A percentile compares a stretch with the other conserved stretches of the same genome.
Evolutionary conservation across 2,888 invertebrate genomes (phyloP).

Genomic region (Eustalomyia histrio): DNA sequence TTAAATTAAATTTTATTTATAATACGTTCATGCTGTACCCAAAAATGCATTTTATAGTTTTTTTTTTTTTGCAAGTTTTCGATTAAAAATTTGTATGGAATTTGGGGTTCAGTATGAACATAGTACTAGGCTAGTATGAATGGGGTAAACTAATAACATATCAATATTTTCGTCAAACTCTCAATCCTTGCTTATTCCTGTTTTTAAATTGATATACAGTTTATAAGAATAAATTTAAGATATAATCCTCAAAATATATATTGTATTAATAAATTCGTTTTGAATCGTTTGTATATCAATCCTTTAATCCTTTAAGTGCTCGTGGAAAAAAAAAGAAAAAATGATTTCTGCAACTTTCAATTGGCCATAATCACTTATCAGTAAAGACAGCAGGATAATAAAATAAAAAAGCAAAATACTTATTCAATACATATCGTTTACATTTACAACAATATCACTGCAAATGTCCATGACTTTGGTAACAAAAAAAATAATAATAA

Average conservation of each 20-base stretch:
- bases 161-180: too few relatives aligned
- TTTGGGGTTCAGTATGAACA: too few relatives aligned
- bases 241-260: constrained; percentile 37
- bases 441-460: constrained; percentile 8
- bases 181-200: background rate
- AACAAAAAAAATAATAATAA: background rate
- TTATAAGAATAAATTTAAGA: background rate
- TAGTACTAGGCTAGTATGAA: too few relatives aligned
- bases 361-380: constrained; percentile 55
- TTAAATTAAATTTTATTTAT: too few relatives aligned
- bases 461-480: constrained; percentile 12
- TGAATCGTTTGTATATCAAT: constrained; percentile 43
- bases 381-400: constrained; percentile 24
- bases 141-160: too few relatives aligned
- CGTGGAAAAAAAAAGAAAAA: constrained; percentile 25
- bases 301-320: constrained; percentile 53
- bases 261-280: constrained; percentile 40
- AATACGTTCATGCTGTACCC: too few relatives aligned
- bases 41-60: too few relatives aligned
- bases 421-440: background rate
- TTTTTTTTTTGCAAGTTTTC: too few relatives aligned
- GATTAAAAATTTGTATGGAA: too few relatives aligned
- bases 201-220: background rate
- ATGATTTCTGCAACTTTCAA: constrained; percentile 53
- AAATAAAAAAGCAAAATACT: constrained; percentile 13